Conservation (phyloP, 2,888 invertebrate species). For the Lypha dubia region DNA sequence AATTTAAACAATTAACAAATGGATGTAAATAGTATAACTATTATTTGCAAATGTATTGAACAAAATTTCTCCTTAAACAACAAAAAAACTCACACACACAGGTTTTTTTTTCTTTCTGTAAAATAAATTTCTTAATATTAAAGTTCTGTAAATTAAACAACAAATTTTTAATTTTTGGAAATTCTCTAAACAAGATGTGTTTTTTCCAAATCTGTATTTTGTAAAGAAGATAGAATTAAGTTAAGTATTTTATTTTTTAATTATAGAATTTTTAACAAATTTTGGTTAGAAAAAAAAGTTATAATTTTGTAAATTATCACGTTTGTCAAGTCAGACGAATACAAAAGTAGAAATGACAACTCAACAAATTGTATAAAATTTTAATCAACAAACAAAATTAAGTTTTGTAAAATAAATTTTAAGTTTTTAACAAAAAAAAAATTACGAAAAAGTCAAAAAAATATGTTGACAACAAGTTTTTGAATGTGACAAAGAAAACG, state of each 20-base stretch:
- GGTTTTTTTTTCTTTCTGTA: conserved; percentile 55
- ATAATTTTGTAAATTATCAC: conserved; percentile 77
- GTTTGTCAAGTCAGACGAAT: conserved; percentile 75
- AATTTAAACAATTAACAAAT: conserved; percentile 52
- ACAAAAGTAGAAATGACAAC: conserved; percentile 79
- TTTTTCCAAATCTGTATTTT: conserved; percentile 15
- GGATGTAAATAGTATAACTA: conserved; percentile 56
- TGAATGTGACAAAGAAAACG: conserved; percentile 13
- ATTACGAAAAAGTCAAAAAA: conserved; percentile 43
- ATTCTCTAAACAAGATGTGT: background rate
- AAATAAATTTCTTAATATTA: conserved; percentile 36
- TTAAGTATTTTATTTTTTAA: conserved; percentile 18
- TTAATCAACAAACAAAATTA: conserved; percentile 73
- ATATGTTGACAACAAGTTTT: conserved; percentile 6
- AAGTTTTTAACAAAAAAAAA: conserved; percentile 7
- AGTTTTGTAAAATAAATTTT: conserved; percentile 64
- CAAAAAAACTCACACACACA: conserved; percentile 59
- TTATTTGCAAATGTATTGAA: conserved; percentile 9
- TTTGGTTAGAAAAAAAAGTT: conserved; percentile 13
- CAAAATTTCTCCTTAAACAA: background rate
- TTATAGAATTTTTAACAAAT: conserved; percentile 7
- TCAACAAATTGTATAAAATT: conserved; percentile 77
- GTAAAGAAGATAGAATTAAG: conserved; percentile 6
- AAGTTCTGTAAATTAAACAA: background rate
- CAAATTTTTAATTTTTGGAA: background rate